Conservation (phyloP, 2,113 vertebrate genomes). For the Emydura subglobosa region DNA sequence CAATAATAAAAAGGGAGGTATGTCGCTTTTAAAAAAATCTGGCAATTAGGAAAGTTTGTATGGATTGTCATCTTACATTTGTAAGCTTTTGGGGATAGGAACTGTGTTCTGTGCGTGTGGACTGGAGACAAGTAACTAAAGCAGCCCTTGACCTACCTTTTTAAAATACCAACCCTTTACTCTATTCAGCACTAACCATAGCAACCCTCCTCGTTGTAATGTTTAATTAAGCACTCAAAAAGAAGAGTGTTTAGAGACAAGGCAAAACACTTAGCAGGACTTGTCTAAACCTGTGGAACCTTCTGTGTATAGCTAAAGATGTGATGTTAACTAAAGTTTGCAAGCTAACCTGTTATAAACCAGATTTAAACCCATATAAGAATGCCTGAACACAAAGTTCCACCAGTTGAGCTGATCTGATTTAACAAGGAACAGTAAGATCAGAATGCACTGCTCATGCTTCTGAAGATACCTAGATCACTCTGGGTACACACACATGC, state of each 20-base stretch:
- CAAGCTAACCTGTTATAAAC: not conserved
- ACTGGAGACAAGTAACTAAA: not conserved
- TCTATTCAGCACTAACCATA: not conserved
- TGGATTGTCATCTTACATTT: not conserved
- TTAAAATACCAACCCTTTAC: not conserved
- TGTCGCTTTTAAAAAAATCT: not conserved
- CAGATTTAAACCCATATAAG: not conserved
- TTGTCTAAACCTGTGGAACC: not conserved
- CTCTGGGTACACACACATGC: not conserved
- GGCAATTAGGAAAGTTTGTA: not conserved
- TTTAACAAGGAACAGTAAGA: not conserved
- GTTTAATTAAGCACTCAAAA: constrained; percentile 2
- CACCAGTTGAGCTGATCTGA: not conserved
- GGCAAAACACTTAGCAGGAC: not conserved
- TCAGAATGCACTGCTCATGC: not conserved
- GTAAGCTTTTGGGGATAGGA: not conserved
- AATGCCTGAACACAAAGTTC: not conserved
- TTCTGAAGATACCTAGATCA: not conserved
- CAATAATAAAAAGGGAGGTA: not conserved
- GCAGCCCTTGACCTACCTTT: not conserved
- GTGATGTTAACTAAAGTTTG: not conserved
- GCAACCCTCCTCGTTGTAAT: not conserved
- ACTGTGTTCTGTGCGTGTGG: not conserved
- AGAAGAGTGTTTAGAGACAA: constrained; percentile 11
- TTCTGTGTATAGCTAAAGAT: constrained; percentile 45